A percentile compares a stretch with the other conserved stretches of the same genome.
phyloP scores from a whole-genome alignment of 2,113 vertebrate species.

The Serilophus lunatus region DNA sequence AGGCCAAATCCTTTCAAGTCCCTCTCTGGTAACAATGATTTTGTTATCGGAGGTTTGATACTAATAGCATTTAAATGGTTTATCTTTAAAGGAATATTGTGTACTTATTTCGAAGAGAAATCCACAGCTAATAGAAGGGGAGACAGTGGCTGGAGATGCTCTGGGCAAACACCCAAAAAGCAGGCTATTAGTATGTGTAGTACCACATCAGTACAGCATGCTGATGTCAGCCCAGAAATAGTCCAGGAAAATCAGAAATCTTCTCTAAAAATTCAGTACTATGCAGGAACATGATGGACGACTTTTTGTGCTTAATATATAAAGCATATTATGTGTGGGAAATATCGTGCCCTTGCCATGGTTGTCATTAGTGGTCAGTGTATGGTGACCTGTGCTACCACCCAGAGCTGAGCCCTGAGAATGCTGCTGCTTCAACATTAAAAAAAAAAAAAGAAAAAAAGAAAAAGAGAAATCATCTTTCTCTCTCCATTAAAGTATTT shows the following conservation, averaged over 20 bases:
- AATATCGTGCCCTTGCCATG: background rate
- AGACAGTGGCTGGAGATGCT: background rate
- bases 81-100: constrained; percentile 1
- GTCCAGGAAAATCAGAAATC: background rate
- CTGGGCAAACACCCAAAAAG: background rate
- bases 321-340: background rate
- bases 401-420: background rate
- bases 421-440: background rate
- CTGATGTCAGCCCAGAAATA: background rate
- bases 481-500: background rate
- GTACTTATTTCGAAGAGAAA: background rate
- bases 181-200: background rate
- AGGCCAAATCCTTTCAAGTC: background rate
- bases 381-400: background rate
- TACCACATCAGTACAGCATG: background rate
- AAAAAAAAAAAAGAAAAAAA: background rate
- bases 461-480: background rate
- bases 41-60: background rate
- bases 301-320: background rate
- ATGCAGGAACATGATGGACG: background rate
- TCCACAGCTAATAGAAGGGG: background rate
- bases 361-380: background rate
- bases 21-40: background rate
- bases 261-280: background rate
- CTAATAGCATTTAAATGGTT: background rate